These are phyloP conservation scores for Syritta pipiens DNA, from an alignment of 2,888 invertebrate genomes.

Conservation along the genomic window DNA sequence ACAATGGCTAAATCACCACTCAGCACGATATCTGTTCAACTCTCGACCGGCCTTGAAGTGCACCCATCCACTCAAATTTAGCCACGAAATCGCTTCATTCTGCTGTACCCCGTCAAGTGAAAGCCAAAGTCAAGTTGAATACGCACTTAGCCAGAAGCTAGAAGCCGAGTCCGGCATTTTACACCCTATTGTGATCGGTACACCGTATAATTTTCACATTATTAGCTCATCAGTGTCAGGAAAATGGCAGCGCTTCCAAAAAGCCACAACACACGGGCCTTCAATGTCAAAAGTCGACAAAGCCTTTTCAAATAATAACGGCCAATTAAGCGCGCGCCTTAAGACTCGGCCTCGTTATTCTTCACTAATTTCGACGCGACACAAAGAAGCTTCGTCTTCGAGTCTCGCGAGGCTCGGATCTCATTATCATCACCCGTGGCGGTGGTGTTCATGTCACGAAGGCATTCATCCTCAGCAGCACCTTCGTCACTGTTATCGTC, in stretches of 20 bases:
- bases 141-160: slow-evolving; percentile 10
- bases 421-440: slow-evolving; percentile 26
- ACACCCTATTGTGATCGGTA: slow-evolving; percentile 29
- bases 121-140: slow-evolving; percentile 32
- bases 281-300: slow-evolving; percentile 54
- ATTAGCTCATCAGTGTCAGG: slow-evolving; percentile 46
- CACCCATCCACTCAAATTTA: slow-evolving; percentile 4
- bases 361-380: slow-evolving; percentile 25
- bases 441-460: slow-evolving; percentile 53
- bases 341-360: slow-evolving; percentile 50
- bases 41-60: slow-evolving; percentile 5
- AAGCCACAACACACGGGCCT: slow-evolving; percentile 5
- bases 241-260: slow-evolving; percentile 2
- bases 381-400: neutral
- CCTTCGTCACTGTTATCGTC: slow-evolving; percentile 26
- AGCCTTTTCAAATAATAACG: slow-evolving; percentile 51
- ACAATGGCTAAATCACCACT: neutral
- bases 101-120: neutral
- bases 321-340: slow-evolving; percentile 48
- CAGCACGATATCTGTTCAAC: neutral
- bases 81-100: neutral
- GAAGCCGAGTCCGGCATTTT: slow-evolving; percentile 22
- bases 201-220: slow-evolving; percentile 45
- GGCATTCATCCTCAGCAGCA: slow-evolving; percentile 43
- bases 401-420: slow-evolving; percentile 3